Conservation (phyloP, 64 coral and sea anemone species). For the Pocillopora damicornis region DNA sequence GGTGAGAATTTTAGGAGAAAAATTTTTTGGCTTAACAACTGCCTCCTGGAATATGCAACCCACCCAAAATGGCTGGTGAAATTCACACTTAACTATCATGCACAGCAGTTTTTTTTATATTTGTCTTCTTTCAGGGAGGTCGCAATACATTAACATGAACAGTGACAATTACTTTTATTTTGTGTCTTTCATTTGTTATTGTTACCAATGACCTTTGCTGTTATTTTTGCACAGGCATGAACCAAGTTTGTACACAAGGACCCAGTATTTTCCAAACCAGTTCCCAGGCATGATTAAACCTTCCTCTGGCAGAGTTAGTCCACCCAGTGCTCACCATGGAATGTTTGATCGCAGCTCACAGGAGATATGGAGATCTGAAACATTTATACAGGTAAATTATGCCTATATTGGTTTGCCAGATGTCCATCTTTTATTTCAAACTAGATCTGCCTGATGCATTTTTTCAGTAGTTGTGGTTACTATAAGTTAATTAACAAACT, state of each 20-base stretch:
- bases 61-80: too few relatives aligned
- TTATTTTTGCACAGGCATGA: not conserved
- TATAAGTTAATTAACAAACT: not conserved
- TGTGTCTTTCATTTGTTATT: too few relatives aligned
- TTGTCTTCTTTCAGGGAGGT: too few relatives aligned
- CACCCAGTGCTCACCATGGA: conserved; percentile 28
- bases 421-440: too few relatives aligned
- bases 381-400: conserved; percentile 71
- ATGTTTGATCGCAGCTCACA: conserved; percentile 57
- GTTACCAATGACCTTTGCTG: not conserved
- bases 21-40: too few relatives aligned
- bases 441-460: too few relatives aligned
- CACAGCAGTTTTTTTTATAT: too few relatives aligned
- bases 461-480: too few relatives aligned
- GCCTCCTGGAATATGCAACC: too few relatives aligned
- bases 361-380: conserved; percentile 68
- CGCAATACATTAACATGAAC: too few relatives aligned
- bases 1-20: conserved; percentile 10
- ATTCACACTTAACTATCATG: too few relatives aligned
- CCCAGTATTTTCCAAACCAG: conserved; percentile 47
- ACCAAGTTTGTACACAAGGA: not conserved
- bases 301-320: conserved; percentile 37
- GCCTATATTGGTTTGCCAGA: not conserved
- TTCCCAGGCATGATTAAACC: conserved; percentile 72
- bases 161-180: too few relatives aligned